phyloP scores from a whole-genome alignment of 2,113 vertebrate species.

The Hyperopisus bebe region DNA sequence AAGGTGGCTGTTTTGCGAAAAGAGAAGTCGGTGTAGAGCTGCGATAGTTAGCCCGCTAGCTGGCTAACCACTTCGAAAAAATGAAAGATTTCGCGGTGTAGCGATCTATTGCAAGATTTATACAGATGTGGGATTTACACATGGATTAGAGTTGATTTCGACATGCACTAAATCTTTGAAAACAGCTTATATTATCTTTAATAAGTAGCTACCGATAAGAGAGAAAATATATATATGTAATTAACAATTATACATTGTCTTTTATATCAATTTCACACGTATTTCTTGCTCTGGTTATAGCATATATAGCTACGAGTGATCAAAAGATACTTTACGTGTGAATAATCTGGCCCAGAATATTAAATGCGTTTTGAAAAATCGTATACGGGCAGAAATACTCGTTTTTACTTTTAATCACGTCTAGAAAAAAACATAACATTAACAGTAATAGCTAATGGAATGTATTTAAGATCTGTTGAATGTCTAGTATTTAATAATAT shows the following conservation, averaged over 20 bases:
- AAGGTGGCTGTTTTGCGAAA: slow-evolving; percentile 27
- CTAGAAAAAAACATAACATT: not conserved
- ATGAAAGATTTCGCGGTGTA: slow-evolving; percentile 5
- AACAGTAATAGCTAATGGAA: not conserved
- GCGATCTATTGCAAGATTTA: not conserved
- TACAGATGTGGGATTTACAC: not conserved
- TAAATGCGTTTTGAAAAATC: not conserved
- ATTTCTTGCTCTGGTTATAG: not conserved
- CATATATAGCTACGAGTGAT: not conserved
- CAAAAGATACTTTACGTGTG: not conserved
- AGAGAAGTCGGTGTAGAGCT: slow-evolving; percentile 20
- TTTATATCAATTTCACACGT: not conserved
- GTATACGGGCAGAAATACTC: not conserved
- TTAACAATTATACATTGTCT: not conserved
- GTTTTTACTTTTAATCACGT: not conserved
- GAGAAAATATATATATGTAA: not conserved
- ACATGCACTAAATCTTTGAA: not conserved
- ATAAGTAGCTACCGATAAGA: not conserved
- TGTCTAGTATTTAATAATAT: not conserved
- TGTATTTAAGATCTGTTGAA: not conserved
- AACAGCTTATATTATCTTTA: not conserved
- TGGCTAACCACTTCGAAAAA: not conserved
- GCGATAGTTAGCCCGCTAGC: not conserved
- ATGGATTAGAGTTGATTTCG: not conserved
- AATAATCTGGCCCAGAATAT: not conserved